Base-by-base conservation (phyloP, 64 coral and sea anemone species). In the Actinia tenebrosa region DNA sequence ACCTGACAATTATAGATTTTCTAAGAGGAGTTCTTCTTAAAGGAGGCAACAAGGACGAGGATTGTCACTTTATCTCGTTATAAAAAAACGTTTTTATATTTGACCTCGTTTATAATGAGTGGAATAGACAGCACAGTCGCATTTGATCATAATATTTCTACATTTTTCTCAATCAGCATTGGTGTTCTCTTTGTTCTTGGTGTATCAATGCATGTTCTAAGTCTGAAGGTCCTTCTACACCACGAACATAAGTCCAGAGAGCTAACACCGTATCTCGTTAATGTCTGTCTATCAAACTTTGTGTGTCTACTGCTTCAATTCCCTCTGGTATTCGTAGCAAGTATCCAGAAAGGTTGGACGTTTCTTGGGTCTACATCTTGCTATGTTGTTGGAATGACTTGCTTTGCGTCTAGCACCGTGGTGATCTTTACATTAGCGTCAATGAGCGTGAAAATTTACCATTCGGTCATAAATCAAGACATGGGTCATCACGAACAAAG, bases 371-470 rank as follows among this genome's bases (percentile, higher is more conserved):
- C 3, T 17, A 19, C 2, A 4, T n/a, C 83, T 9, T 85, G 83
- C 22, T 85, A 85, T 55, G 53, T 85, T 6, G 13, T 25, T 62
- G 83, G 83, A 1, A 85, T 85, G n/a, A 85, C 56, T 17, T 59
- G 22, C 17, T 10, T 19, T 44, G n/a, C 60, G 3, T 61, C 25
- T 42, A 64, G 83, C n/a, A 85, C 60, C 5, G 56, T 85, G 9
- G 42, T 85, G 83, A 58, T 85, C 60, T 5, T 61, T 64, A 85
- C 83, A 1, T 44, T 85, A 63, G 30, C 83, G 23, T 85, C 17
- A 37, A 85, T 85, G 83, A 61, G 56, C 26, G 83, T 85, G 30
- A 85, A 61, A 11, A 55, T 85, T 45, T 85, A 59, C 83, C 83
- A 61, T 4, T 44, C 53, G 6, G 15, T 85, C 79, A 81, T 46